phyloP scores from a whole-genome alignment of 2,888 invertebrate genomes.

The Pseudoips prasinana region DNA sequence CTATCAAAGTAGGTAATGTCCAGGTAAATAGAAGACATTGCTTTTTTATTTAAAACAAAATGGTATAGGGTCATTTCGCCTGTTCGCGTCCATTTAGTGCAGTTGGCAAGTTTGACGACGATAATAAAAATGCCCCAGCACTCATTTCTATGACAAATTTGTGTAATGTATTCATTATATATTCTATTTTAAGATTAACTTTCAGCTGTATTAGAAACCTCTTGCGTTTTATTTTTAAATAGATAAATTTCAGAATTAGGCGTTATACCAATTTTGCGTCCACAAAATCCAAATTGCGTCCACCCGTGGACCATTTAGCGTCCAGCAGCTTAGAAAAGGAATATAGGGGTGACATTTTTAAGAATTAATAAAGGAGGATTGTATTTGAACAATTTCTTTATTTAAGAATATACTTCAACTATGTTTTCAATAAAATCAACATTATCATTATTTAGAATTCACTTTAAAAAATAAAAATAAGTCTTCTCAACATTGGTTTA shows the following conservation, averaged over 20 bases:
- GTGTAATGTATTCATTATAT: slow-evolving; percentile 25
- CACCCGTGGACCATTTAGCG: slow-evolving; percentile 15
- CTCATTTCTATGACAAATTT: slow-evolving; percentile 12
- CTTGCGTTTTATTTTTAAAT: slow-evolving; percentile 11
- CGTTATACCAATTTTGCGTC: slow-evolving; percentile 13
- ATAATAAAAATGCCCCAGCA: slow-evolving; percentile 17
- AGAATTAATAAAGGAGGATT: slow-evolving; percentile 4
- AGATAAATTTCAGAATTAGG: slow-evolving; percentile 11
- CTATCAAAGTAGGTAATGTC: no score
- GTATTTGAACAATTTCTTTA: slow-evolving; percentile 5
- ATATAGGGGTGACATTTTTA: slow-evolving; percentile 12
- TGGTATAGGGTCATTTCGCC: slow-evolving; percentile 20
- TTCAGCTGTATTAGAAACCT: slow-evolving; percentile 8
- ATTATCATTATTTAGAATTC: not conserved
- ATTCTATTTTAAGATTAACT: slow-evolving; percentile 12
- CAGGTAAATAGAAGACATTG: no score
- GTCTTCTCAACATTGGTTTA: slow-evolving; percentile 3
- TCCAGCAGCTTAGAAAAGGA: slow-evolving; percentile 22
- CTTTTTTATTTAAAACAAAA: no score
- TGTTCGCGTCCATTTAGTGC: slow-evolving; percentile 20
- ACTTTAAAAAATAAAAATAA: slow-evolving; percentile 6
- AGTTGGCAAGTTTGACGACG: slow-evolving; percentile 20
- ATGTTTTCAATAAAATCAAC: no score
- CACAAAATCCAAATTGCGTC: slow-evolving; percentile 15
- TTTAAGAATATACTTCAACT: slow-evolving; percentile 1